A percentile compares a stretch with the other conserved stretches of the same genome.
Evolutionary conservation across 2,888 invertebrate species (phyloP).

Genomic region (Troglohyphantes excavatus): DNA sequence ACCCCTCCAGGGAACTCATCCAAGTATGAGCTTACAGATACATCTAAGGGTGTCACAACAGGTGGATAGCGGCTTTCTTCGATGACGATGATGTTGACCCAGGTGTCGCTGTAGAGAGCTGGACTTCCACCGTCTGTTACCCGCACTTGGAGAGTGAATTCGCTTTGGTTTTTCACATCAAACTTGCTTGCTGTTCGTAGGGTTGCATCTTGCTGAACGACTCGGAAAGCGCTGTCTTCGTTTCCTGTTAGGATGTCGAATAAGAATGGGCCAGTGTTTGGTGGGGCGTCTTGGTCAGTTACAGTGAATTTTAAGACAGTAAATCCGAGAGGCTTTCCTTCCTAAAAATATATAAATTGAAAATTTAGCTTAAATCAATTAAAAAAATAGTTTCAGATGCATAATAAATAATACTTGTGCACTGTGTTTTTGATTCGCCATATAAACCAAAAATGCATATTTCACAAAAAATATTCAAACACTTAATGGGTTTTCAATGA

Average conservation of each 20-base stretch:
- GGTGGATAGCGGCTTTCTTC: slow-evolving; percentile 98
- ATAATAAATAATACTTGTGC: too few species aligned
- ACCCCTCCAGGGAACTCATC: slow-evolving; percentile 95
- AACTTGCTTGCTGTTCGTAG: slow-evolving; percentile 92
- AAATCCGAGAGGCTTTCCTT: slow-evolving; percentile 93
- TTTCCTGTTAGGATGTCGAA: slow-evolving; percentile 95
- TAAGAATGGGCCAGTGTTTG: slow-evolving; percentile 94
- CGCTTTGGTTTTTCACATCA: slow-evolving; percentile 91
- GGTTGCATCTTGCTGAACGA: slow-evolving; percentile 91
- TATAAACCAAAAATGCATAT: too few species aligned
- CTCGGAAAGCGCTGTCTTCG: slow-evolving; percentile 91
- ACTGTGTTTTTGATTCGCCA: too few species aligned
- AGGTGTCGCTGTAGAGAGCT: slow-evolving; percentile 92
- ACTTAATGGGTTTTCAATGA: too few species aligned
- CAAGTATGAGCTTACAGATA: slow-evolving; percentile 89
- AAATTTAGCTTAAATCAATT: too few species aligned
- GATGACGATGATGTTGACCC: slow-evolving; percentile 89
- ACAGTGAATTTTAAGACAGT: slow-evolving; percentile 91
- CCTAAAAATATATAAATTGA: slow-evolving; percentile 85
- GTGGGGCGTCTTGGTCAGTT: slow-evolving; percentile 89
- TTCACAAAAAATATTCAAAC: too few species aligned
- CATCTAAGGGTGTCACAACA: slow-evolving; percentile 91
- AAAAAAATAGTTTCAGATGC: too few species aligned
- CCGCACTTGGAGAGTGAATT: slow-evolving; percentile 89
- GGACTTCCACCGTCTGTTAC: slow-evolving; percentile 97